A percentile compares a stretch with the other conserved stretches of the same genome.
Evolutionary conservation across 2,888 invertebrate species (phyloP).

Genomic region (Urechis unicinctus): DNA sequence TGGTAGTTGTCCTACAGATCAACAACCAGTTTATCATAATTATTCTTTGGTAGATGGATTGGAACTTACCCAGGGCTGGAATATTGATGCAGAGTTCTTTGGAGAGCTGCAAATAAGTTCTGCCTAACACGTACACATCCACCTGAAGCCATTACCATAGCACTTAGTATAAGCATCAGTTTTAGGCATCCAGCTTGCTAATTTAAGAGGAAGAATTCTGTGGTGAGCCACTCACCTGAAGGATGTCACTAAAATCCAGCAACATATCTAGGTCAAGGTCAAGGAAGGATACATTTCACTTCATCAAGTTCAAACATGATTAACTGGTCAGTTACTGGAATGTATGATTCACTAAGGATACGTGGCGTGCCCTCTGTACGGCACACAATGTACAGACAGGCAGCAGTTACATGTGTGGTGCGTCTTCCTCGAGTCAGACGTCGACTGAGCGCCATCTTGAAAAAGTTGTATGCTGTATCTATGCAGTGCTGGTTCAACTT

Average conservation of each 20-base stretch:
- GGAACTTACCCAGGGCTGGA: slow-evolving; percentile 34
- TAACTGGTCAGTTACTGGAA: no score
- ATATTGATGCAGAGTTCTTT: slow-evolving; percentile 74
- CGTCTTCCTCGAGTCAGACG: slow-evolving; percentile 77
- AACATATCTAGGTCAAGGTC: slow-evolving; percentile 65
- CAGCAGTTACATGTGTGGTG: slow-evolving; percentile 85
- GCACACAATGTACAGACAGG: slow-evolving; percentile 96
- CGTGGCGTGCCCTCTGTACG: slow-evolving; percentile 89
- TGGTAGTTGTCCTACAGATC: no score
- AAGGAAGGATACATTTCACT: background rate
- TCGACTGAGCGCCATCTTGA: slow-evolving; percentile 52
- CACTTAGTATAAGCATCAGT: background rate
- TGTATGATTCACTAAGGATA: no score
- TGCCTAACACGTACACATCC: slow-evolving; percentile 90
- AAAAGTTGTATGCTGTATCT: slow-evolving; percentile 69
- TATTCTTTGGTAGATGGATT: background rate
- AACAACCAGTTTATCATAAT: no score
- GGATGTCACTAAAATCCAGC: slow-evolving; percentile 95
- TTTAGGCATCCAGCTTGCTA: no score
- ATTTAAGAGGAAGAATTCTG: no score
- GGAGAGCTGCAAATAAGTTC: slow-evolving; percentile 83
- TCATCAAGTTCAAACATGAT: no score
- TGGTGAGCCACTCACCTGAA: slow-evolving; percentile 67
- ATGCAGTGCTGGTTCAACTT: slow-evolving; percentile 82
- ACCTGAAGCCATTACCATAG: slow-evolving; percentile 65